Base-by-base conservation (phyloP, 2,888 invertebrate genomes). In the Charanyca ferruginea region DNA sequence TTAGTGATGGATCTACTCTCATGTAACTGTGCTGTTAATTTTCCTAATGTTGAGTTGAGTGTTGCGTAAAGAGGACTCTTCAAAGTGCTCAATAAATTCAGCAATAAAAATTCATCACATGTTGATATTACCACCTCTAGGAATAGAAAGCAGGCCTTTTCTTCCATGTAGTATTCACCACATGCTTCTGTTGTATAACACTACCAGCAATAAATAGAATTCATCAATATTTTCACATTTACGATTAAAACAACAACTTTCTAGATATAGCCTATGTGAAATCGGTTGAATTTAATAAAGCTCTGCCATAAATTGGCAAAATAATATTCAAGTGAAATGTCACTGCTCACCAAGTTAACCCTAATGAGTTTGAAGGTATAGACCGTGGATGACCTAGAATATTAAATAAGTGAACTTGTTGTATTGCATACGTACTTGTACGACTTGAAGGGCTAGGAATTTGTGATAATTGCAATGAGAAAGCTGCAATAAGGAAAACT, bases 111-210 rank as follows among this genome's bases (percentile, higher is more conserved):
- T 32, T 54, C 38, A 23, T 6, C 13, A 6, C 11, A 18, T n/a
- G 11, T 0, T n/a, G 22, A n/a, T 35, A 44, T 38, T 23, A 3
- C 7, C 25, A 52, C 16, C 9, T 22, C n/a, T 7, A 23, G 20
- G 7, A 49, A 49, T 54, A 66, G 69, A 69, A 73, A 69, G 54
- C 16, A n/a, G 22, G 9, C 0, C 9, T 44, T 52, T 42, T 35
- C 47, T 13, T 23, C 6, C 1, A 7, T 4, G 38, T 42, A n/a
- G 7, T 11, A 65, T 52, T 71, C 32, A 20, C n/a, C n/a, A 7
- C 18, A 48, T 20, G 42, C 35, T 20, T 62, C 1, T 41, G 1
- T 65, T 54, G 41, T 22, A 18, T 35, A 48, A 49, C 8, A 11
- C 2, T 25, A 28, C 0, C 18, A 28, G 8, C 2, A 18, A 11